Base-by-base conservation (phyloP, 2,888 invertebrate species). In the Pachymerium ferrugineum region DNA sequence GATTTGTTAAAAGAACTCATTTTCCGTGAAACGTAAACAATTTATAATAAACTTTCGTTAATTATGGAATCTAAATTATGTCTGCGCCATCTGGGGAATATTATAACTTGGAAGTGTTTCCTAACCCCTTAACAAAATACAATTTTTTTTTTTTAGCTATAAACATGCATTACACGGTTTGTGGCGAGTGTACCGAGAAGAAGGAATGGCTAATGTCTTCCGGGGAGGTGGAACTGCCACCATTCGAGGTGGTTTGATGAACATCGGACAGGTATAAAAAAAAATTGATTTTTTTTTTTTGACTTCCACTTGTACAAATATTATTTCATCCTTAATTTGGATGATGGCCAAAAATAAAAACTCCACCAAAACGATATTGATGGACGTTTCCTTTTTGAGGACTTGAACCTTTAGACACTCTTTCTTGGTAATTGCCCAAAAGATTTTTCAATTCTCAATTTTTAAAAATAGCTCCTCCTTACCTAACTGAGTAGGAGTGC, bases 101-200 rank as follows among this genome's bases (percentile, higher is more conserved):
- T n/a, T n/a, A n/a, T n/a, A n/a, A n/a, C n/a, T n/a, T n/a, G n/a
- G n/a, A n/a, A n/a, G n/a, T n/a, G n/a, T n/a, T n/a, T n/a, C n/a
- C n/a, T n/a, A n/a, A n/a, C n/a, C n/a, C n/a, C n/a, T n/a, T n/a
- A n/a, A n/a, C n/a, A n/a, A n/a, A n/a, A n/a, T n/a, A n/a, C n/a
- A n/a, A n/a, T n/a, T 4, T 38, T 38, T 38, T 47, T 47, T 47
- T 47, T 47, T 47, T 81, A 97, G 97, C 81, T 99, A 99, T 82
- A 96, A 95, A 80, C 92, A 98, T 84, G 98, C 95, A 0, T 79
- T 98, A 70, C 96, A 99, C 84, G 99, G 98, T 0, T 80, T 98
- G 31, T 85, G 88, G 75, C 86, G 90, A 76, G 95, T 99, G 0
- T 88, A 88, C 71, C 85, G 85, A 25, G 88, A 91, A 77, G 98